A percentile compares a stretch with the other conserved stretches of the same genome.
phyloP scores from a whole-genome alignment of 1,140 invertebrate species.

The Euschistus heros region DNA sequence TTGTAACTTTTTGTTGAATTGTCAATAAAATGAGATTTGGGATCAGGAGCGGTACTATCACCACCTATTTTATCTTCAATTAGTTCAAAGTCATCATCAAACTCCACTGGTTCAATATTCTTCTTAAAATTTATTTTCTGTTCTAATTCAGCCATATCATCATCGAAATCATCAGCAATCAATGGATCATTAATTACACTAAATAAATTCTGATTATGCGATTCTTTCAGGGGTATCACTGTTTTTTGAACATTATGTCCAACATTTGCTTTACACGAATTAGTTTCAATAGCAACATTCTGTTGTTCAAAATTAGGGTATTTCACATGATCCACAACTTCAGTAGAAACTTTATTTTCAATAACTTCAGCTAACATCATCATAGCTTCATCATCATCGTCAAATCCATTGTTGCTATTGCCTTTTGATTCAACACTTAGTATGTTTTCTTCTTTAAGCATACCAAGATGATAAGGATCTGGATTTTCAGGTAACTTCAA shows the following conservation, averaged over 20 bases:
- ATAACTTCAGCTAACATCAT: constrained; percentile 16
- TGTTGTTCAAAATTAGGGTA: background rate
- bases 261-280: background rate
- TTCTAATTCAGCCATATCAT: too few relatives aligned
- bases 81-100: too few relatives aligned
- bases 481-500: constrained; percentile 37
- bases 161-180: too few relatives aligned
- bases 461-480: constrained; percentile 5
- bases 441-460: background rate
- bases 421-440: background rate
- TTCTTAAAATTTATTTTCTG: too few relatives aligned
- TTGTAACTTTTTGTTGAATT: too few relatives aligned
- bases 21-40: too few relatives aligned
- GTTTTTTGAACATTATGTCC: background rate
- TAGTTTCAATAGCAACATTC: background rate
- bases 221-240: background rate
- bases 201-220: background rate
- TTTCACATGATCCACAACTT: background rate
- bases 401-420: background rate
- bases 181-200: too few relatives aligned
- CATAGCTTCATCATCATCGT: constrained; percentile 21
- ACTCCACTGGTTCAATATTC: too few relatives aligned
- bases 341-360: constrained; percentile 4
- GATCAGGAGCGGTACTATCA: too few relatives aligned
- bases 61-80: too few relatives aligned